These are phyloP conservation scores for Sciurus carolinensis DNA, from an alignment of 2,797 vertebrate species.

Conservation along the genomic window DNA sequence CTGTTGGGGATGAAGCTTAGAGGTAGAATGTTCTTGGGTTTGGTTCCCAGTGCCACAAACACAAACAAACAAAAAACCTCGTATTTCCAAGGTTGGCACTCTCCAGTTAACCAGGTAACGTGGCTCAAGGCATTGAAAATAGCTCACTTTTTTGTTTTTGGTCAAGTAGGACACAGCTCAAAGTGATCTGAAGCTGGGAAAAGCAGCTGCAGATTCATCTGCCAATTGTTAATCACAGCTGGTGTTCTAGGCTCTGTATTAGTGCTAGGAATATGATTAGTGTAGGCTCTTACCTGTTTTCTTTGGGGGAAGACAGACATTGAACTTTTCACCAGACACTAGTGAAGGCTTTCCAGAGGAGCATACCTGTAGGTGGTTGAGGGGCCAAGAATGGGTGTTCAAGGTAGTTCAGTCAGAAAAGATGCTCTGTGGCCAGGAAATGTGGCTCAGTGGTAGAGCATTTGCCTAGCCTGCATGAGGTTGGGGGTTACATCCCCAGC, in stretches of 20 bases:
- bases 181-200: not conserved
- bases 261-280: not conserved
- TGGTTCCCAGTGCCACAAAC: no score
- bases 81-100: not conserved
- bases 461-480: not conserved
- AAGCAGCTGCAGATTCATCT: not conserved
- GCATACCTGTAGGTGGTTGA: not conserved
- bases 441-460: not conserved
- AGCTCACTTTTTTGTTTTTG: not conserved
- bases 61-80: not conserved
- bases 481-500: not conserved
- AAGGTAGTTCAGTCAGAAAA: not conserved
- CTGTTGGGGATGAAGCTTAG: no score
- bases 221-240: not conserved
- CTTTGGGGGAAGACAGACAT: not conserved
- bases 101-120: not conserved
- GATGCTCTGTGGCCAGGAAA: not conserved
- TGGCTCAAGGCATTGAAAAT: not conserved
- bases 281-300: not conserved
- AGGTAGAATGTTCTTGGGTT: no score
- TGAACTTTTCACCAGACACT: not conserved
- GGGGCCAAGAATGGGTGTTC: not conserved
- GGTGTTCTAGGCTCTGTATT: not conserved
- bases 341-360: not conserved
- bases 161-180: not conserved